Percentiles rank a stretch among this genome's conserved stretches.
Evolutionary conservation across 2,888 invertebrate species (phyloP).

Genomic region (Rugalucina vietnamica): DNA sequence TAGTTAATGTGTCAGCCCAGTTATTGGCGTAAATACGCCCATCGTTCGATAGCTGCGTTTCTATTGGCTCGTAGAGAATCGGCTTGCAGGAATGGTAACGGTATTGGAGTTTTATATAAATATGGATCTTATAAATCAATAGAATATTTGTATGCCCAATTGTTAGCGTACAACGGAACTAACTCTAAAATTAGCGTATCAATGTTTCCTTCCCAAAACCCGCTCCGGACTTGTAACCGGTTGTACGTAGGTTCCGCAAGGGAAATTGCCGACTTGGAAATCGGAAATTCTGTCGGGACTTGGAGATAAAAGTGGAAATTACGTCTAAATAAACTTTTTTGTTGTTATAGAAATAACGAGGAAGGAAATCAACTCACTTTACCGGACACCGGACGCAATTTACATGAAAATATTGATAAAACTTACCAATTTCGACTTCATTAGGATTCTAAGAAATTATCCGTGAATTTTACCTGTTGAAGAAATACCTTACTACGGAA

Average conservation of each 20-base stretch:
- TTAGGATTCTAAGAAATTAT: neutral
- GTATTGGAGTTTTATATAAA: conserved; percentile 65
- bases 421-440: neutral
- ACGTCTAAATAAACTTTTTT: conserved; percentile 55
- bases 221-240: conserved; percentile 73
- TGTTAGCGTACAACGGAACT: conserved; percentile 75
- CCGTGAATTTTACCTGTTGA: conserved; percentile 10
- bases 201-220: conserved; percentile 76
- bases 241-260: conserved; percentile 71
- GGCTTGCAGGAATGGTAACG: neutral
- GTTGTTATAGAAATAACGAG: neutral
- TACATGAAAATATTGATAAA: conserved; percentile 3
- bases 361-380: conserved; percentile 3
- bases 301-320: conserved; percentile 73
- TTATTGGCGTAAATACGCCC: conserved; percentile 6
- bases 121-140: conserved; percentile 77
- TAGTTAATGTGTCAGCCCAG: neutral
- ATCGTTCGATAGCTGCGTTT: conserved; percentile 30
- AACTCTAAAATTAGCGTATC: conserved; percentile 77
- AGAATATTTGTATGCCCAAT: conserved; percentile 73
- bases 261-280: conserved; percentile 76
- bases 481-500: too few species aligned
- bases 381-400: conserved; percentile 12
- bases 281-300: conserved; percentile 72
- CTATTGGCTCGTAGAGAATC: conserved; percentile 40